These are phyloP conservation scores for Calephelis virginiensis DNA, from an alignment of 1,140 invertebrate genomes.

Conservation along the genomic window DNA sequence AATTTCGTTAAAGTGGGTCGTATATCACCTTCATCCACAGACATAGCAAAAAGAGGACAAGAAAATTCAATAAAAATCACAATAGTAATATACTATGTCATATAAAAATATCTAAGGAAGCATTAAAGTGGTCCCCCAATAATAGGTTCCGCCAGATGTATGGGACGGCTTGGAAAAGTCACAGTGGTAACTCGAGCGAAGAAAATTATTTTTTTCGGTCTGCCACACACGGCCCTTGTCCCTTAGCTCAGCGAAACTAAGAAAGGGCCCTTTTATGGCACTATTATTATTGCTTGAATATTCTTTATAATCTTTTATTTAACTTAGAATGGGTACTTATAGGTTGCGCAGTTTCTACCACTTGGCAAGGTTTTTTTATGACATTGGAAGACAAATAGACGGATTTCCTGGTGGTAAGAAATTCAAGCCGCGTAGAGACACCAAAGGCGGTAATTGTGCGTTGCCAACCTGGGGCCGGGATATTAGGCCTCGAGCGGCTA, in stretches of 20 bases:
- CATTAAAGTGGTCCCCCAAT: slow-evolving; percentile 75
- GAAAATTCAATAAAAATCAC: slow-evolving; percentile 75
- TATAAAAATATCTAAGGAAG: slow-evolving; percentile 76
- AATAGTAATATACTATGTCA: slow-evolving; percentile 72
- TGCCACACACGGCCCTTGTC: slow-evolving; percentile 72
- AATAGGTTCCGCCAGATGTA: slow-evolving; percentile 75
- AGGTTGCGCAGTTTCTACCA: too few relatives aligned
- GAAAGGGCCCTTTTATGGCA: slow-evolving; percentile 47
- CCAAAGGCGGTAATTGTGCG: too few relatives aligned
- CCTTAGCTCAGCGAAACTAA: slow-evolving; percentile 68
- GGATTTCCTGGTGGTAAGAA: too few relatives aligned
- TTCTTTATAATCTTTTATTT: background rate
- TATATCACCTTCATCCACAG: slow-evolving; percentile 47
- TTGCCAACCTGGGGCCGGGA: too few relatives aligned
- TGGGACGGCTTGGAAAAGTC: slow-evolving; percentile 74
- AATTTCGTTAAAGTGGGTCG: background rate
- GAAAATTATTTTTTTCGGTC: slow-evolving; percentile 78
- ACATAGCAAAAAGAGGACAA: slow-evolving; percentile 42
- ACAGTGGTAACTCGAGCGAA: slow-evolving; percentile 67
- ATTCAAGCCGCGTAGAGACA: too few relatives aligned
- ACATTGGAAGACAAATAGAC: too few relatives aligned
- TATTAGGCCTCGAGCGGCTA: too few relatives aligned
- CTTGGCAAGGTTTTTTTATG: too few relatives aligned
- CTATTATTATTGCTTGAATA: slow-evolving; percentile 10
- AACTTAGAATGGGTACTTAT: background rate